phyloP scores from a whole-genome alignment of 2,888 invertebrate species.

The Meganola albula region DNA sequence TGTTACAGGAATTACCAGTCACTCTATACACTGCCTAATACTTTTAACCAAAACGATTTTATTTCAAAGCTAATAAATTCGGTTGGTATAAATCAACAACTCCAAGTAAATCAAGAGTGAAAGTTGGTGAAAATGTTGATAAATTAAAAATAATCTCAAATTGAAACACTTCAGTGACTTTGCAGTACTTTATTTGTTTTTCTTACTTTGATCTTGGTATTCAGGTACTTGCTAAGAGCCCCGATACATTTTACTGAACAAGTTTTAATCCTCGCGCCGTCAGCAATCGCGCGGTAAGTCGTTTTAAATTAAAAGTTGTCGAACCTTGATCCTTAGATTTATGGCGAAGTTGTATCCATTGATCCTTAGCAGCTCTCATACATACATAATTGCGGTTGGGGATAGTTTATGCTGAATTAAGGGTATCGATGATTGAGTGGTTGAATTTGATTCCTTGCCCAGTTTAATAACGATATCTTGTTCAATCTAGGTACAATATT shows the following conservation, averaged over 20 bases:
- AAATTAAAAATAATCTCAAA: conserved; percentile 28
- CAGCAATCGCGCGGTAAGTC: conserved; percentile 61
- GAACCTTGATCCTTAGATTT: conserved; percentile 44
- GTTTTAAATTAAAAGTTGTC: conserved; percentile 64
- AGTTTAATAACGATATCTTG: too few species aligned
- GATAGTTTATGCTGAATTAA: too few species aligned
- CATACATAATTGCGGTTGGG: conserved; percentile 31
- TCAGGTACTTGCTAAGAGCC: conserved; percentile 35
- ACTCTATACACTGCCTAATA: too few species aligned
- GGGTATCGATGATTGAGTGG: too few species aligned
- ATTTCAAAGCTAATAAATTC: too few species aligned
- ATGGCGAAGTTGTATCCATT: conserved; percentile 31
- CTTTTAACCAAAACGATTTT: too few species aligned
- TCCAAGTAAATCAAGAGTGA: too few species aligned
- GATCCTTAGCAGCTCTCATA: conserved; percentile 29
- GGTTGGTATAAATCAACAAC: too few species aligned
- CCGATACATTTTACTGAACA: conserved; percentile 40
- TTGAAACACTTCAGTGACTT: conserved; percentile 16
- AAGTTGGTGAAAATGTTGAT: too few species aligned
- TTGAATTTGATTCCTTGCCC: too few species aligned
- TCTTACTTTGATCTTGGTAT: conserved; percentile 33
- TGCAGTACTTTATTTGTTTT: conserved; percentile 33
- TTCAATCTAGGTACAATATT: too few species aligned
- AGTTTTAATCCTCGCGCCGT: conserved; percentile 54
- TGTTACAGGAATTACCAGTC: too few species aligned